Conservation (phyloP, 2,888 invertebrate genomes). For the Ectemnius lituratus region DNA sequence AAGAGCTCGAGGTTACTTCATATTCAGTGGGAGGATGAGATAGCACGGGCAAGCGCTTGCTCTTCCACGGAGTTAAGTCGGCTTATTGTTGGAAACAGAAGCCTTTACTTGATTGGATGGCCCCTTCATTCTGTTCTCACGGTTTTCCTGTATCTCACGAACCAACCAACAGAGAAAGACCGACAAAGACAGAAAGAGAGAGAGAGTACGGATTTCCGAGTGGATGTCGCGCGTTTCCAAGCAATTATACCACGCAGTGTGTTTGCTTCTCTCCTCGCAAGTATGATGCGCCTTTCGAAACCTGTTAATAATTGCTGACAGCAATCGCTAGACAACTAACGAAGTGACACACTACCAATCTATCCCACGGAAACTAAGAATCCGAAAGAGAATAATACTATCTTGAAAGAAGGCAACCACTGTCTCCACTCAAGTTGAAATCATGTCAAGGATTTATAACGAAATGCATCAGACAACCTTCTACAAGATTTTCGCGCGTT, state of each 20-base stretch:
- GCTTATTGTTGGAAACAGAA: slow-evolving; percentile 9
- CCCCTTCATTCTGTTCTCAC: slow-evolving; percentile 1
- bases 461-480: no score
- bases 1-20: slow-evolving; percentile 2
- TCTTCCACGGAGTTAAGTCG: neutral
- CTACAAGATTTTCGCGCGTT: no score
- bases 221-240: slow-evolving; percentile 1
- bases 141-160: neutral
- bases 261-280: neutral
- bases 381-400: no score
- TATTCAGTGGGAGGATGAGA: slow-evolving; percentile 4
- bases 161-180: no score
- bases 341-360: neutral
- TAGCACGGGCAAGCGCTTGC: neutral
- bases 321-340: neutral
- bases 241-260: neutral
- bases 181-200: slow-evolving; percentile 1
- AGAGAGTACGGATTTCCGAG: neutral
- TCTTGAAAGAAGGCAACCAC: no score
- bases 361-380: no score
- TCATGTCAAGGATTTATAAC: no score
- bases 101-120: neutral
- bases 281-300: slow-evolving; percentile 4
- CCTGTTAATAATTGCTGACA: neutral
- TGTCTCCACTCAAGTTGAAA: no score